Base-by-base conservation (phyloP, 2,888 invertebrate species). In the Volucella inflata region DNA sequence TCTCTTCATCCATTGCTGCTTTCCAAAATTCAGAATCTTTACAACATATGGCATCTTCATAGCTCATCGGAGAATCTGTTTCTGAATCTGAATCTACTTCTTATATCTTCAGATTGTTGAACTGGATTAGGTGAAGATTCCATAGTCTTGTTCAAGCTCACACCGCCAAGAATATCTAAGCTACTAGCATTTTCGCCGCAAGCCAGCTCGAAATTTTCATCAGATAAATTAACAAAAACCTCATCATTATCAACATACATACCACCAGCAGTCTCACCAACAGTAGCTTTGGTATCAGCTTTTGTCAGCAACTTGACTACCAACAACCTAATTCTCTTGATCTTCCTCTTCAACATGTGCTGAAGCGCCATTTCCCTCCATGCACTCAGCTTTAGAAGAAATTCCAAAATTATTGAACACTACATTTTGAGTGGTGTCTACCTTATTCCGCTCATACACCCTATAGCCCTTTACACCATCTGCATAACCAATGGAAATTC, bases 381-480 rank as follows among this genome's bases (percentile, higher is more conserved):
- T 12, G 50, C 50, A 17, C 17, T 50, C 50, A 17, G 50, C 50
- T 11, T 50, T 50, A 2, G 50, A 14, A 14, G n/a, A 50, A 50
- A 9, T 50, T 50, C 16, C 50, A 50, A 50, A 50, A 50, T 50
- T 50, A 8, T 14, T 14, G 17, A 50, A 50, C 17, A n/a, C 16
- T 50, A 50, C 50, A 17, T 50, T 50, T 50, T 11, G 50, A 50
- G n/a, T 14, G 14, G 6, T 50, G 16, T 50, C 9, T 9, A 50
- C 50, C 50, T 55, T 55, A 12, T 55, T 55, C 36, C 36, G 11
- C 11, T 55, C 36, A 30, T 30, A 55, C 2, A 55, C 55, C 12
- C 9, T 55, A 55, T 55, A 55, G 55, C 55, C 36, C 36, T 55
- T 55, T 30, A 55, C 36, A n/a, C 55, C 36, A 55, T n/a, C n/a